phyloP scores from a whole-genome alignment of 2,113 vertebrate species.

The Zosterops borbonicus region DNA sequence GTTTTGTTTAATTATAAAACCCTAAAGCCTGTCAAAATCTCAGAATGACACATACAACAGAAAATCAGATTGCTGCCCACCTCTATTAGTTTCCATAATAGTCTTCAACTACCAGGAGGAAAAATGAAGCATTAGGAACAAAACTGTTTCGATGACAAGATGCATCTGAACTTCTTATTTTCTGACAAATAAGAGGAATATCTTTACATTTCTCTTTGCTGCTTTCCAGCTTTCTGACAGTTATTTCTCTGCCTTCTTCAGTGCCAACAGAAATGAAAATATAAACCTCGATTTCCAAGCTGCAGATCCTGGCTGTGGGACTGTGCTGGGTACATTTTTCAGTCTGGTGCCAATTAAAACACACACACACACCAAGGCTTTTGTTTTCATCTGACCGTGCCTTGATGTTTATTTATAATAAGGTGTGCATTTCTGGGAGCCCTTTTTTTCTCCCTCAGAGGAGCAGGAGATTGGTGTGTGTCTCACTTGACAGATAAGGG shows the following conservation, averaged over 20 bases:
- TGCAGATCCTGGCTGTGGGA: background rate
- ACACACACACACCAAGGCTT: background rate
- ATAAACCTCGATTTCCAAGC: background rate
- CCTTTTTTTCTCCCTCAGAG: background rate
- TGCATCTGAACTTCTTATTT: conserved; percentile 46
- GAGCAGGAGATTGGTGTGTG: background rate
- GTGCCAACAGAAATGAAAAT: background rate
- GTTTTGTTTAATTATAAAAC: conserved; percentile 50
- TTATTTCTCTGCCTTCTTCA: conserved; percentile 22
- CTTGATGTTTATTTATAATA: background rate
- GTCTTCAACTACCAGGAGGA: conserved; percentile 33
- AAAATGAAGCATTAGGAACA: conserved; percentile 55
- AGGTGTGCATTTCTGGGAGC: background rate
- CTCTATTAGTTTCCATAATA: conserved; percentile 52
- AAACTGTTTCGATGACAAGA: conserved; percentile 53
- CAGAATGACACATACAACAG: conserved; percentile 32
- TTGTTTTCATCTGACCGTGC: background rate
- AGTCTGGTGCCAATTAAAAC: conserved; percentile 20
- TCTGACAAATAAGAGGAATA: conserved; percentile 45
- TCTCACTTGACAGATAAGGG: conserved; percentile 42
- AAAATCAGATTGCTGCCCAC: conserved; percentile 57
- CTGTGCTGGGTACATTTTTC: background rate
- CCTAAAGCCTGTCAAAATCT: conserved; percentile 44
- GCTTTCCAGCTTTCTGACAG: conserved; percentile 45
- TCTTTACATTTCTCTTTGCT: conserved; percentile 2